Conservation (phyloP, 2,113 vertebrate species). For the Elgaria multicarinata region DNA sequence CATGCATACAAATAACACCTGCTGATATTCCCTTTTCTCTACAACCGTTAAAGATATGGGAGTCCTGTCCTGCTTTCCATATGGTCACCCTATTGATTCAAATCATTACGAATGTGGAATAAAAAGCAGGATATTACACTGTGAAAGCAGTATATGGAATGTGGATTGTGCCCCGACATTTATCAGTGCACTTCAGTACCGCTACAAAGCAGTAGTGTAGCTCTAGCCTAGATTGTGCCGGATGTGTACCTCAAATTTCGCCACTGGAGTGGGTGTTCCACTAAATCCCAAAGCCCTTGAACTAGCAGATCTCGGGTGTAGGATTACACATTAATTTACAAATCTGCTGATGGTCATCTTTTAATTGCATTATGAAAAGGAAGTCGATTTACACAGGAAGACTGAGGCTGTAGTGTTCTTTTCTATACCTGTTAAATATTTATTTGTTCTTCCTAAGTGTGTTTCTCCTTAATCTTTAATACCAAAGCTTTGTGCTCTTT, state of each 20-base stretch:
- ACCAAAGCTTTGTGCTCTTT: fast-evolving
- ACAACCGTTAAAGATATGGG: no score
- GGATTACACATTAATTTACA: not conserved
- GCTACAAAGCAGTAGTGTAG: no score
- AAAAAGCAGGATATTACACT: no score
- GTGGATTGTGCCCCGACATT: no score
- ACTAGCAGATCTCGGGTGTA: not conserved
- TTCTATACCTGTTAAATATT: constrained; percentile 9
- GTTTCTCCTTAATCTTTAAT: not conserved
- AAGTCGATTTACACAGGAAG: constrained; percentile 19
- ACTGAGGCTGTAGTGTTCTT: not conserved
- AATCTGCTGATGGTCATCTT: not conserved
- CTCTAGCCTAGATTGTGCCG: no score
- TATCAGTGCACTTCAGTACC: no score
- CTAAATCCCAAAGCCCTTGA: not conserved
- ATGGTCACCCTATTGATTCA: no score
- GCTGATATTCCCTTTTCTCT: no score
- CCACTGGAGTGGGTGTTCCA: not conserved
- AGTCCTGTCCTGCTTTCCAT: no score
- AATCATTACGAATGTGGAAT: no score
- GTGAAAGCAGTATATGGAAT: no score
- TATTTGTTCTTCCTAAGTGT: not conserved
- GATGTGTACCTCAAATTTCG: not conserved
- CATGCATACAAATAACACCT: no score
- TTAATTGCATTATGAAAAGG: not conserved